phyloP scores from a whole-genome alignment of 1,140 invertebrate genomes.

The Condylostylus longicornis region DNA sequence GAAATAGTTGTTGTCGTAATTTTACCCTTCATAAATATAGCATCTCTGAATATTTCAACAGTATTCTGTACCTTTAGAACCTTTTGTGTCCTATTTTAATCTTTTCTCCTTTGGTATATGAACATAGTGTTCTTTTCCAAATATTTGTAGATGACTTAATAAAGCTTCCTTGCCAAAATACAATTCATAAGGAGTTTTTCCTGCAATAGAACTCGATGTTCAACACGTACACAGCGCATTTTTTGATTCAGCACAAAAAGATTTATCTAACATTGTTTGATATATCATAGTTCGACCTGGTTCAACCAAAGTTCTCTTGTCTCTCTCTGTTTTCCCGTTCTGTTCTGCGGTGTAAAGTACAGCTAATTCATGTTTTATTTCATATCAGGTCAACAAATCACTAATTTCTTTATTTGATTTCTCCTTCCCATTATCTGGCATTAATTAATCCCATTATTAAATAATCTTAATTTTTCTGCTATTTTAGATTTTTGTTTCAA shows the following conservation, averaged over 20 bases:
- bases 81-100: slow-evolving; percentile 28
- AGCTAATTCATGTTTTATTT: slow-evolving; percentile 29
- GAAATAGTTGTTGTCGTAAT: no score
- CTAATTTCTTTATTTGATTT: slow-evolving; percentile 26
- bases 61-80: slow-evolving; percentile 19
- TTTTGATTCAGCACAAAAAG: slow-evolving; percentile 29
- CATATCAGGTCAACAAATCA: slow-evolving; percentile 13
- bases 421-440: slow-evolving; percentile 34
- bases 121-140: slow-evolving; percentile 23
- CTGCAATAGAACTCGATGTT: slow-evolving; percentile 23
- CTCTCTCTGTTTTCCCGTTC: slow-evolving; percentile 33
- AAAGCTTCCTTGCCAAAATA: slow-evolving; percentile 18
- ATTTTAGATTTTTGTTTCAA: slow-evolving; percentile 30
- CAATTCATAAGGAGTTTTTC: slow-evolving; percentile 27
- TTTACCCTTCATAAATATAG: slow-evolving; percentile 7
- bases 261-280: slow-evolving; percentile 18
- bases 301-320: slow-evolving; percentile 32
- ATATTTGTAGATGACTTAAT: slow-evolving; percentile 18
- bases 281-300: slow-evolving; percentile 28
- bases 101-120: slow-evolving; percentile 29
- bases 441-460: slow-evolving; percentile 21
- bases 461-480: slow-evolving; percentile 21
- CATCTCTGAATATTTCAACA: slow-evolving; percentile 12
- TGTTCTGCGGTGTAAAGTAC: slow-evolving; percentile 33
- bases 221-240: slow-evolving; percentile 24